Base-by-base conservation (phyloP, 2,797 vertebrate genomes). In the Sebastiscus tertius region DNA sequence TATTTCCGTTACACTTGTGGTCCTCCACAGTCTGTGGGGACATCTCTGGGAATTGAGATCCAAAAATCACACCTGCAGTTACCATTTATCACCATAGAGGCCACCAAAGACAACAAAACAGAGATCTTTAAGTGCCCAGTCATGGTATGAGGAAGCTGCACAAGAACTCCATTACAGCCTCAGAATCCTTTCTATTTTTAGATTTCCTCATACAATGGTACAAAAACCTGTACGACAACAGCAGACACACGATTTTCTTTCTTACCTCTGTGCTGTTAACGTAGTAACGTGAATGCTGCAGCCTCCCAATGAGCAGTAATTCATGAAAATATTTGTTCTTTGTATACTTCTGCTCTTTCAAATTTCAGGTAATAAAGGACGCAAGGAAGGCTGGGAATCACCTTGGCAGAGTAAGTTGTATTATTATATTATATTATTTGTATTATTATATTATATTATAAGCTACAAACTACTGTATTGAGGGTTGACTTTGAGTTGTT, bases 91-190 rank as follows among this genome's bases (percentile, higher is more conserved):
- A 22, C 31, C 20, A 62, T 20, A 34, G 60, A 3, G 2, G 18
- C 9, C 20, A 10, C 18, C 59, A n/a, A 20, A 61, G 59, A 61
- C 10, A 62, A n/a, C 31, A 3, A 62, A 62, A 34, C 46, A 16
- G 18, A 61, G 29, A 61, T 61, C 59, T 12, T 61, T 3, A 42
- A 3, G 2, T 29, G 24, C 33, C 6, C 2, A 13, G 4, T 42
- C 3, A 49, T 26, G 72, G 72, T 54, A 84, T 87, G 86, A 89
- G 75, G 85, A 85, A 75, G 60, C 72, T 72, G 39, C 6, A 54
- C 4, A 2, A 2, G 4, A 34, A 26, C 13, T 16, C 0, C 24
- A 16, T 62, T 22, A 61, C 52, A 11, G 36, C 36, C 36, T 34
- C 3, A 18, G 2, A 20, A n/a, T 9, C 6, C 5, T 4, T 36